Evolutionary conservation across 1,140 invertebrate genomes (phyloP), one percentile per base, ranked within the genome.

Genomic region (Cepaea nemoralis): DNA sequence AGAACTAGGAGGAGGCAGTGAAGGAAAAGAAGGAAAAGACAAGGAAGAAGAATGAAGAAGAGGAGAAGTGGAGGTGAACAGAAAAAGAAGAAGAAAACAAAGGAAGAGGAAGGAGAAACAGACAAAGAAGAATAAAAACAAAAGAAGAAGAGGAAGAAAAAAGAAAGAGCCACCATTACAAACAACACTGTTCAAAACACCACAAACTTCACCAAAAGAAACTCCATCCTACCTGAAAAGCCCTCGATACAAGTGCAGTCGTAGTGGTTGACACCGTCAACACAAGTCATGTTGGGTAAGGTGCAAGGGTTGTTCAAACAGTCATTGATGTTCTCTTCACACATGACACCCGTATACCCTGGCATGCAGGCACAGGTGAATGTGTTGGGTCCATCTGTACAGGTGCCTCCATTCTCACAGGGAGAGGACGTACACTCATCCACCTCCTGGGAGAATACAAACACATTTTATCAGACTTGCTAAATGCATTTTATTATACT

Each of bases 311-410:
- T 0, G 93, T 93, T 63, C 0, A 27, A n/a, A 82, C 89, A 90
- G 42, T 89, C 87, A 69, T 88, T 80, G 77, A 96, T 94, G 90
- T 98, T 95, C 89, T 94, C 97, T 19, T 88, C 85, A 83, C 90
- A 91, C 33, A 70, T 80, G 10, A 45, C 70, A 10, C 90, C 90
- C 0, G 83, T 85, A 82, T 83, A 83, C 22, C 83, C 83, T 33
- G 24, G 27, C 24, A 69, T 82, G 82, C 93, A 93, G 2, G 82
- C 16, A 70, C 86, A 88, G 19, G 73, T 83, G 81, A 82, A 87
- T 27, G 80, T 75, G 40, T 89, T 81, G 45, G 85, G 45, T 6
- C 70, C 77, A 37, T 86, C 83, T 6, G 33, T 35, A 69, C 87
- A 87, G 0, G 82, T 86, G 0, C 55, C 84, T 27, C 76, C 71